Evolutionary conservation across 1,140 invertebrate species (phyloP), one percentile per base, ranked within the genome.

Genomic region (Periplaneta americana): DNA sequence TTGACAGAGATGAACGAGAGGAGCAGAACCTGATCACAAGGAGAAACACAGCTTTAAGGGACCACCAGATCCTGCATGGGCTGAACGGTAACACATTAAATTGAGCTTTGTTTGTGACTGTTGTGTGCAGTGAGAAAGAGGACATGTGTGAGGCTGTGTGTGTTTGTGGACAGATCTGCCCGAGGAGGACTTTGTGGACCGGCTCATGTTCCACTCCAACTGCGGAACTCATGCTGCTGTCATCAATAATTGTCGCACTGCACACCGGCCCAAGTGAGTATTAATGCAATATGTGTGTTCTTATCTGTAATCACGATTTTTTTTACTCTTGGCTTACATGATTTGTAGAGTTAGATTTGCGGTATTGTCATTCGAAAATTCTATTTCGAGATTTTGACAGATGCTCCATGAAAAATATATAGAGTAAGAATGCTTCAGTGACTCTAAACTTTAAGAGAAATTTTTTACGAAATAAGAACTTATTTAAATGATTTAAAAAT

Each of bases 191-290:
- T 84, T 86, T 36, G 85, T 88, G 6, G 94, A 96, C 86, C 91
- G 92, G 83, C 89, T 98, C 74, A 93, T 95, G 85, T 98, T 98
- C 89, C 96, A 98, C 91, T 90, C 93, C 37, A 93, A 94, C 84
- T 98, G 97, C 89, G 97, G 97, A 81, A 94, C 94, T 79, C 96
- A 98, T 90, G 96, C 96, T 81, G 94, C 94, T 86, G 97, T 99
- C 79, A 96, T 97, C 82, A 97, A 97, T 86, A 95, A 95, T 87
- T 95, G 95, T 82, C 91, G 94, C 85, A 98, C 97, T 83, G 96
- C 96, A 82, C 93, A 97, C 87, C 91, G 97, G 87, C 97, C 97
- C 84, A 97, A 98, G 96, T 97, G 89, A 92, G 91, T 90, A 66
- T 81, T 82, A 48, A 33, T 82, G 17, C 82, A 34, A 57, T 36